Percentiles rank a stretch among this genome's conserved stretches.
Conservation (phyloP, 2,113 vertebrate genomes). For the Baryphthengus martii region DNA sequence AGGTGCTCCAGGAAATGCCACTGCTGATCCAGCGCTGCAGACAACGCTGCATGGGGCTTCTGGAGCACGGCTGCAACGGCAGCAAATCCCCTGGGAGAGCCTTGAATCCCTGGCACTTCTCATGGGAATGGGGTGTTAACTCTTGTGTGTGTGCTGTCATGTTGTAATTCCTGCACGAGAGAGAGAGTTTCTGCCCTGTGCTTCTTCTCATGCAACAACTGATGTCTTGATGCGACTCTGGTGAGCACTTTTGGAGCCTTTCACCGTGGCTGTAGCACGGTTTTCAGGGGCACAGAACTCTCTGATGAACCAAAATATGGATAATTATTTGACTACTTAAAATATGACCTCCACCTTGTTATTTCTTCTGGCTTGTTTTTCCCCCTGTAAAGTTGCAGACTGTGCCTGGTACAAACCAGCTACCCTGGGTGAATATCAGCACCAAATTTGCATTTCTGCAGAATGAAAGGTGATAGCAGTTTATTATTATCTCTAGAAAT, state of each 20-base stretch:
- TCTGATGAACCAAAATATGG: neutral
- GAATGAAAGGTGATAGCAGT: neutral
- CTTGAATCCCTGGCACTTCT: neutral
- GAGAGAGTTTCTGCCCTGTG: neutral
- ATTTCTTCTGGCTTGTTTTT: neutral
- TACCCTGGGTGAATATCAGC: neutral
- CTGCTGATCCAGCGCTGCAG: neutral
- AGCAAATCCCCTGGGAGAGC: neutral
- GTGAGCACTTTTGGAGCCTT: neutral
- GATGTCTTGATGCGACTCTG: accelerated
- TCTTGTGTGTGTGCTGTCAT: neutral
- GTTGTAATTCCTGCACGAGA: neutral
- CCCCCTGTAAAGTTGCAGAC: accelerated
- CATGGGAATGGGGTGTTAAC: neutral
- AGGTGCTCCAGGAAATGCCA: slow-evolving; percentile 52
- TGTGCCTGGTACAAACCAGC: neutral
- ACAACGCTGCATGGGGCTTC: neutral
- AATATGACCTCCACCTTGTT: neutral
- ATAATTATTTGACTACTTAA: neutral
- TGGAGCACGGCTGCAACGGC: neutral
- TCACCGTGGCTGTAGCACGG: neutral
- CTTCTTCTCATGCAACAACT: neutral
- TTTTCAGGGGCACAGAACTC: neutral
- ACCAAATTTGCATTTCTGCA: neutral
- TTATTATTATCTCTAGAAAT: neutral